Percentiles rank a stretch among this genome's conserved stretches.
These are phyloP conservation scores for Carassius carassius DNA, from an alignment of 2,113 vertebrate species.

Conservation along the genomic window DNA sequence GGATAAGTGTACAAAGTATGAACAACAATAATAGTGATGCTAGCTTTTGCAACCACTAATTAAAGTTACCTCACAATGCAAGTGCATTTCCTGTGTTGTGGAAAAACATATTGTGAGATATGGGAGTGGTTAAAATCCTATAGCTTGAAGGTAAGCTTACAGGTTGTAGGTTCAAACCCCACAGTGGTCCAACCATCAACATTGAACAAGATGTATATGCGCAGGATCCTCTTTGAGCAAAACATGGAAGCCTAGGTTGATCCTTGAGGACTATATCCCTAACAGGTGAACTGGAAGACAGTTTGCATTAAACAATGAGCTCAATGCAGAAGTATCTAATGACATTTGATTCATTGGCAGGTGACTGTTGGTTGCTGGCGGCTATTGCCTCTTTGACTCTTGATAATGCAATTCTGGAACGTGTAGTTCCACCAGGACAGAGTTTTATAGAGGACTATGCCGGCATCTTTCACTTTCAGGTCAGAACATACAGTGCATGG, in stretches of 20 bases:
- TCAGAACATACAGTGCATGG: conserved; percentile 45
- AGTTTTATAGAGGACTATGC: conserved; percentile 82
- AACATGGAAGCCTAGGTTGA: conserved; percentile 61
- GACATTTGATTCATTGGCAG: conserved; percentile 63
- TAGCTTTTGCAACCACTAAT: background rate
- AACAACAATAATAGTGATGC: background rate
- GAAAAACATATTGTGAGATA: background rate
- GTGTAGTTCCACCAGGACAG: conserved; percentile 73
- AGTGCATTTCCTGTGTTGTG: background rate
- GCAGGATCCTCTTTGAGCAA: conserved; percentile 71
- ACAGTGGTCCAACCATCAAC: background rate
- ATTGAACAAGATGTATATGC: conserved; percentile 41
- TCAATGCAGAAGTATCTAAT: background rate
- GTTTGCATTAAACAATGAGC: background rate
- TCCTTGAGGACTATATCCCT: background rate
- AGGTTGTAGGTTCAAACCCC: background rate
- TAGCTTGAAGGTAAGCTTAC: background rate
- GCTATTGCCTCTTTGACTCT: conserved; percentile 89
- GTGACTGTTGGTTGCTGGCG: conserved; percentile 91
- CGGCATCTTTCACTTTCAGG: conserved; percentile 89
- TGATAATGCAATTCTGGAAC: conserved; percentile 77
- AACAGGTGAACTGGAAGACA: background rate
- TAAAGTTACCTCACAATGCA: background rate
- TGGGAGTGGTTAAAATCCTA: background rate
- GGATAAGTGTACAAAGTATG: background rate